Percentiles rank a stretch among this genome's conserved stretches.
phyloP scores from a whole-genome alignment of 2,113 vertebrate species.

The Daphoenositta chrysoptera region DNA sequence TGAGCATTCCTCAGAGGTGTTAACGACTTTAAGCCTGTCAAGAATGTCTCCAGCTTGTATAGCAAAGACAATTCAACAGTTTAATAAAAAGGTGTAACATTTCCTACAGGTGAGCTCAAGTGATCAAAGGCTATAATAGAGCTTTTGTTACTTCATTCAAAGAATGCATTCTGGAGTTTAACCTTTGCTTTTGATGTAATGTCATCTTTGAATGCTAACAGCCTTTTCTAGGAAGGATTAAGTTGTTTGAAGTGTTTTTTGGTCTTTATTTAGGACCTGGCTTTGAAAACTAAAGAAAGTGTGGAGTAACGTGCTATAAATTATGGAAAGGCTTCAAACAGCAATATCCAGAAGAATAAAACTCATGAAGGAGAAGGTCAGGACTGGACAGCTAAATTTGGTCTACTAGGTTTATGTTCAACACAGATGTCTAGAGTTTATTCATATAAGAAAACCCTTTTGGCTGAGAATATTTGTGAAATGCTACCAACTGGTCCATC shows the following conservation, averaged over 20 bases:
- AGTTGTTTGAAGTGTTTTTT: conserved; percentile 35
- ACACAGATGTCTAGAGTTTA: neutral
- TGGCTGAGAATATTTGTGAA: neutral
- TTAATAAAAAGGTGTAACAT: conserved; percentile 76
- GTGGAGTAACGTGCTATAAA: neutral
- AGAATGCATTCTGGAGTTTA: conserved; percentile 71
- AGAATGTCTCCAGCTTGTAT: conserved; percentile 73
- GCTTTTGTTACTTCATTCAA: conserved; percentile 76
- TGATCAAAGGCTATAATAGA: conserved; percentile 75
- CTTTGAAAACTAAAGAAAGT: conserved; percentile 48
- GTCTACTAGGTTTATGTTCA: neutral
- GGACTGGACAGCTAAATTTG: neutral
- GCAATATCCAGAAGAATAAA: neutral
- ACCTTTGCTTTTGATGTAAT: conserved; percentile 77
- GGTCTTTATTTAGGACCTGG: conserved; percentile 1
- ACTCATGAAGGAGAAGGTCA: neutral
- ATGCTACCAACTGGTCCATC: neutral
- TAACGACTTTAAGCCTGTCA: conserved; percentile 69
- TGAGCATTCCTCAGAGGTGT: conserved; percentile 57
- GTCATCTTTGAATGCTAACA: conserved; percentile 71
- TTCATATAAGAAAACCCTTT: neutral
- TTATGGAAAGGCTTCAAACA: neutral
- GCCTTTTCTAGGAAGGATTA: conserved; percentile 57
- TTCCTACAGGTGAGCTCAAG: conserved; percentile 77
- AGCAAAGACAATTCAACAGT: conserved; percentile 61